Base-by-base conservation (phyloP, 2,888 invertebrate species). In the Rambutsinella grinnellia region DNA sequence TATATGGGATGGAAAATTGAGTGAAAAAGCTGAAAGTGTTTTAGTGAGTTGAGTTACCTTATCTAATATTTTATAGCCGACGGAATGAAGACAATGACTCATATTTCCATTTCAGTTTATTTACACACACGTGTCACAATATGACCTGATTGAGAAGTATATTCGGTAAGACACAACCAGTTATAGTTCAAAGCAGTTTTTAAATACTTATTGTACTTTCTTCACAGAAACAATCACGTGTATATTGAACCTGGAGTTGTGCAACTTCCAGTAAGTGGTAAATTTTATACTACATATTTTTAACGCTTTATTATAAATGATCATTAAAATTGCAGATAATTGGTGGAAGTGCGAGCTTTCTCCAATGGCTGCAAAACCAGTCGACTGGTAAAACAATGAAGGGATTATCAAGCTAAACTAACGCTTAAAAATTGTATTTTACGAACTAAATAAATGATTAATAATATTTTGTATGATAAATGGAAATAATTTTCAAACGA, bases 121-220 rank as follows among this genome's bases (percentile, higher is more conserved):
- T 2, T 58, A 58, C 44, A 28, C 58, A 19, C 58, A 19, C 44
- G 36, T 15, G 6, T 36, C 26, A 2, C 8, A 57, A 27, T 24
- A 21, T 27, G 6, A 13, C 2, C 15, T 27, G 3, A 57, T 57
- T 13, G 57, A 57, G n/a, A n/a, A 57, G 15, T 57, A 27, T 28
- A n/a, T 57, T 28, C 27, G 28, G 57, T 57, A 57, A 15, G 27
- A 54, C n/a, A n/a, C n/a, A n/a, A n/a, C n/a, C n/a, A n/a, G n/a
- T n/a, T n/a, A n/a, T n/a, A n/a, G n/a, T n/a, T n/a, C n/a, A n/a
- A n/a, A n/a, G n/a, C n/a, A n/a, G n/a, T n/a, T n/a, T n/a, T n/a
- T n/a, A n/a, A n/a, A n/a, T n/a, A n/a, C n/a, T n/a, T n/a, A n/a
- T n/a, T n/a, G n/a, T n/a, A n/a, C n/a, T 26, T 57, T 57, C 10